Base-by-base conservation (phyloP, 2,113 vertebrate species). In the Vimba vimba region DNA sequence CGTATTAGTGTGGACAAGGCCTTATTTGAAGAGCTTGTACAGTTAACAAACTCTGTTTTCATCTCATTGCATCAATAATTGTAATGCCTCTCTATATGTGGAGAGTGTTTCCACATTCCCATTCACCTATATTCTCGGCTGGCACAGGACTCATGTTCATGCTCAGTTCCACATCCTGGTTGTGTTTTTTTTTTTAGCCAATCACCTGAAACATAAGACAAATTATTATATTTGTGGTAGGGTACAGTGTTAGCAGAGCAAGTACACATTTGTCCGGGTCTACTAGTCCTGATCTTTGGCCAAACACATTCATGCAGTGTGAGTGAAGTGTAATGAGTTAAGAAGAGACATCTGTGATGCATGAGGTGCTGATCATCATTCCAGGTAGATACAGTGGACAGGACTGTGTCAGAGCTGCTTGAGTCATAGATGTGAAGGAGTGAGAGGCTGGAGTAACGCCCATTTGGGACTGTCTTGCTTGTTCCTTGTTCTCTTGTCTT, bases 401-500 rank as follows among this genome's bases (percentile, higher is more conserved):
- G 85, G 62, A 69, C 81, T 76, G 86, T 73, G 59, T 55, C 60
- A 85, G 87, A 87, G 79, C 86, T 88, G 75, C 83, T 73, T 89
- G 87, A 88, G 88, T 79, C 3, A 85, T 83, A 64, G 82, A 6
- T 52, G 87, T 88, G 91, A 92, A 93, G 91, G 89, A 82, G 90
- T 90, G 39, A 81, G 39, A 27, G 60, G n/a, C 39, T 81, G 8
- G 17, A 50, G 79, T 52, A 52, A 82, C 79, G 45, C 62, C 79
- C 17, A 7, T 82, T 69, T 69, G 39, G 79, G 79, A 45, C 62
- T 68, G 79, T 69, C 62, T 21, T 50, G 8, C 43, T 33, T 82
- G 45, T 27, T 77, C 2, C 75, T 55, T 45, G 21, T 30, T 30
- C 17, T 23, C 23, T 45, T 57, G 19, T 57, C 55, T 57, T 57